phyloP scores from a whole-genome alignment of 1,140 invertebrate species.

The Heliothis virescens region DNA sequence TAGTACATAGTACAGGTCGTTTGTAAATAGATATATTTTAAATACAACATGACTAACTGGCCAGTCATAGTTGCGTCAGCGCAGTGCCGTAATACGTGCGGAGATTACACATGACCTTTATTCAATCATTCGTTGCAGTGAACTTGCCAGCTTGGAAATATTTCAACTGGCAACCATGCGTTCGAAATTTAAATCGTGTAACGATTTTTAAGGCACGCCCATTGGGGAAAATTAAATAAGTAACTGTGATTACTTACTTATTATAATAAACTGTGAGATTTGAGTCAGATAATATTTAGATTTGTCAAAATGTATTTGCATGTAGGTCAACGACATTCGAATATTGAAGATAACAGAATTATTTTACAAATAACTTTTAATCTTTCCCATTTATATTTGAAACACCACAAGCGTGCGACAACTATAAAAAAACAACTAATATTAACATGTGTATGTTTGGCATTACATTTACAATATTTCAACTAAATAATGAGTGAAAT shows the following conservation, averaged over 20 bases:
- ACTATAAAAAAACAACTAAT: conserved; percentile 31
- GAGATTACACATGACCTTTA: conserved; percentile 25
- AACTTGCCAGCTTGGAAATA: conserved; percentile 5
- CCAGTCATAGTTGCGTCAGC: conserved; percentile 36
- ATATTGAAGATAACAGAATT: conserved; percentile 14
- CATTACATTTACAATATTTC: conserved; percentile 35
- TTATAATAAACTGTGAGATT: too few relatives aligned
- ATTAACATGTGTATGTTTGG: conserved; percentile 37
- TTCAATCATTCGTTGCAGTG: conserved; percentile 7
- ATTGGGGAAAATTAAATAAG: background rate
- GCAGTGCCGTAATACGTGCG: conserved; percentile 25
- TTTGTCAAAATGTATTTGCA: background rate
- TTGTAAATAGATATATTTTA: conserved; percentile 38
- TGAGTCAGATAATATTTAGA: background rate
- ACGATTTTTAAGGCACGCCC: too few relatives aligned
- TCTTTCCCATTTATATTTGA: conserved; percentile 7
- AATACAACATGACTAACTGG: conserved; percentile 28
- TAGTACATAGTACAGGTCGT: conserved; percentile 36
- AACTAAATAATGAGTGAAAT: conserved; percentile 7
- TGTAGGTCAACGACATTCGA: conserved; percentile 13
- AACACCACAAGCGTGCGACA: conserved; percentile 17
- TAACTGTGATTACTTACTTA: too few relatives aligned
- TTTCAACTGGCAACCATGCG: conserved; percentile 8
- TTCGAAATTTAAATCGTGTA: conserved; percentile 10
- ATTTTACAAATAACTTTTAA: conserved; percentile 26